Percentiles rank a stretch among this genome's conserved stretches.
Evolutionary conservation across 2,888 invertebrate genomes (phyloP).

Genomic region (Nephrotoma flavescens): DNA sequence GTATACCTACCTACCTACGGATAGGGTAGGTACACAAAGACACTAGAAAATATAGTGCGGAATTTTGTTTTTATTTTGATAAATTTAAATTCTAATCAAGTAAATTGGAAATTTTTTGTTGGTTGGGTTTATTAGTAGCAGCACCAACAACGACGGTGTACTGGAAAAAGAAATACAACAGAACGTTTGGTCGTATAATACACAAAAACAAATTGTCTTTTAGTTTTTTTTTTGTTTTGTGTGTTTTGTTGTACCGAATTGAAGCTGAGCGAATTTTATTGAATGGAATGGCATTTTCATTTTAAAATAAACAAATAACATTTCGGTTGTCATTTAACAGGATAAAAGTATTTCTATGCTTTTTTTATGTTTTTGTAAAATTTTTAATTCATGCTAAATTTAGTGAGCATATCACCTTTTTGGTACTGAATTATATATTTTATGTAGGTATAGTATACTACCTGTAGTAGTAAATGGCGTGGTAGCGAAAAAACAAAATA

Average conservation of each 20-base stretch:
- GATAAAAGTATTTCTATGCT: background rate
- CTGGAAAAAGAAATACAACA: background rate
- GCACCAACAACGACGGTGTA: background rate
- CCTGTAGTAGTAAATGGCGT: background rate
- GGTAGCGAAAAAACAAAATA: background rate
- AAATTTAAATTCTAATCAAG: background rate
- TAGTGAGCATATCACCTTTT: background rate
- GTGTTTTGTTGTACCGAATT: background rate
- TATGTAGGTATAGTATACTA: background rate
- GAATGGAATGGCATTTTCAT: background rate
- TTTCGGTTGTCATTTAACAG: background rate
- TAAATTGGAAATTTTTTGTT: background rate
- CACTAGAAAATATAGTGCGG: background rate
- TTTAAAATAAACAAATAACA: background rate
- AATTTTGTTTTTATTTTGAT: background rate
- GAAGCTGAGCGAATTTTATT: background rate
- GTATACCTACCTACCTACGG: background rate
- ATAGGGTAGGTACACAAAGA: background rate
- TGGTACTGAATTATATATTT: background rate
- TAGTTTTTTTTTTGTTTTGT: background rate
- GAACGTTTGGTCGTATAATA: background rate
- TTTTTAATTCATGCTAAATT: background rate
- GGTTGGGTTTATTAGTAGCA: background rate
- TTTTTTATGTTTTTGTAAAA: background rate
- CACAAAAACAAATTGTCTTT: background rate